Conservation (phyloP, 2,888 invertebrate genomes). For the Limnephilus marmoratus region DNA sequence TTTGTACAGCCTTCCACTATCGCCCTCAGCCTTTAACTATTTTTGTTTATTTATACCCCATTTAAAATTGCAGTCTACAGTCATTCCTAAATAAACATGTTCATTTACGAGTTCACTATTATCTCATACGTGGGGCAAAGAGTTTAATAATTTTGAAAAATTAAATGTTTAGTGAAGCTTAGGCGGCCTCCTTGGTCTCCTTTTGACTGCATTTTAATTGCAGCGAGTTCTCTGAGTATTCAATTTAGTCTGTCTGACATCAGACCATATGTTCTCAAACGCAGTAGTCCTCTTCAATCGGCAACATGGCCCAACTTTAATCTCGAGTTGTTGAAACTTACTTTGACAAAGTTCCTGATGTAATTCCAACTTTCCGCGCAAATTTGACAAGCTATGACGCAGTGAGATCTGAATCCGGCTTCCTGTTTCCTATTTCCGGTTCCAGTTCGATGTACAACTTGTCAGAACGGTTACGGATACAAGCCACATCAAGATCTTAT, state of each 20-base stretch:
- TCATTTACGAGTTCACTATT: no score
- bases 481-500: background rate
- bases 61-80: no score
- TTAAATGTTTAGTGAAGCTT: no score
- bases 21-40: no score
- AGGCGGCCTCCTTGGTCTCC: no score
- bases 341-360: slow-evolving; percentile 4
- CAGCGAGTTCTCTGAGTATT: no score
- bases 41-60: no score
- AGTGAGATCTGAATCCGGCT: background rate
- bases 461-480: background rate
- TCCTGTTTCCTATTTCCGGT: background rate
- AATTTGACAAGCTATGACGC: slow-evolving; percentile 15
- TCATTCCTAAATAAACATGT: no score
- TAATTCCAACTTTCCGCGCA: slow-evolving; percentile 19
- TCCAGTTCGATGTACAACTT: background rate
- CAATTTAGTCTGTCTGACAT: background rate
- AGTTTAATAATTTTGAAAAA: no score
- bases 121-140: no score
- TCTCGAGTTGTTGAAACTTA: background rate
- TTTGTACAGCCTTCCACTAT: no score
- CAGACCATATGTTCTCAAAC: background rate
- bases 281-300: background rate
- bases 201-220: no score
- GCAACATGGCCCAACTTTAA: background rate